A percentile compares a stretch with the other conserved stretches of the same genome.
phyloP scores from a whole-genome alignment of 1,140 invertebrate genomes.

The Meloidogyne hapla region DNA sequence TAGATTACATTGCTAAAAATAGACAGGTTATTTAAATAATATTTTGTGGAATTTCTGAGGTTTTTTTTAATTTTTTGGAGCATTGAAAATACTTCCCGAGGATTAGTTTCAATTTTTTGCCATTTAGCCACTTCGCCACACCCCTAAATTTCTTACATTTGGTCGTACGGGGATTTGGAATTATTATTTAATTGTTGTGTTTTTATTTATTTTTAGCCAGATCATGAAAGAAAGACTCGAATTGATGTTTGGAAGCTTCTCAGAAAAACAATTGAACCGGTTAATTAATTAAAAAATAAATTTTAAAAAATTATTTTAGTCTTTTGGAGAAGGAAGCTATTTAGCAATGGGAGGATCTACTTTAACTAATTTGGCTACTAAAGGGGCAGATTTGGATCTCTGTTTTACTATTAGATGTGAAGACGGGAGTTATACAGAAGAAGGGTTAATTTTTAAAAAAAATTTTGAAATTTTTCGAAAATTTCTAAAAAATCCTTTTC shows the following conservation, averaged over 20 bases:
- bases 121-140: too few species aligned
- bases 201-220: not conserved
- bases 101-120: too few species aligned
- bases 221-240: not conserved
- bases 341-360: slow-evolving; percentile 39
- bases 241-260: not conserved
- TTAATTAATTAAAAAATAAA: not conserved
- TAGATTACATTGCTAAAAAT: not conserved
- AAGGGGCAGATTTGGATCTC: slow-evolving; percentile 33
- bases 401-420: slow-evolving; percentile 32
- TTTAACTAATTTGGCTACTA: slow-evolving; percentile 36
- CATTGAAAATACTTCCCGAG: too few species aligned
- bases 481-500: not conserved
- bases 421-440: slow-evolving; percentile 26
- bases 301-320: not conserved
- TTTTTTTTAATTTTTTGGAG: not conserved
- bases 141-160: too few species aligned
- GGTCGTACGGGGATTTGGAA: too few species aligned
- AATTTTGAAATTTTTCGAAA: too few species aligned
- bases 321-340: slow-evolving; percentile 26
- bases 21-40: not conserved
- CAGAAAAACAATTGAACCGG: slow-evolving; percentile 19
- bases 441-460: slow-evolving; percentile 23
- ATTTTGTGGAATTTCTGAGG: too few species aligned
- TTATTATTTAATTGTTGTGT: too few species aligned